Percentiles rank a stretch among this genome's conserved stretches.
Conservation (phyloP, 1,140 invertebrate genomes). For the Drosophila parvula region DNA sequence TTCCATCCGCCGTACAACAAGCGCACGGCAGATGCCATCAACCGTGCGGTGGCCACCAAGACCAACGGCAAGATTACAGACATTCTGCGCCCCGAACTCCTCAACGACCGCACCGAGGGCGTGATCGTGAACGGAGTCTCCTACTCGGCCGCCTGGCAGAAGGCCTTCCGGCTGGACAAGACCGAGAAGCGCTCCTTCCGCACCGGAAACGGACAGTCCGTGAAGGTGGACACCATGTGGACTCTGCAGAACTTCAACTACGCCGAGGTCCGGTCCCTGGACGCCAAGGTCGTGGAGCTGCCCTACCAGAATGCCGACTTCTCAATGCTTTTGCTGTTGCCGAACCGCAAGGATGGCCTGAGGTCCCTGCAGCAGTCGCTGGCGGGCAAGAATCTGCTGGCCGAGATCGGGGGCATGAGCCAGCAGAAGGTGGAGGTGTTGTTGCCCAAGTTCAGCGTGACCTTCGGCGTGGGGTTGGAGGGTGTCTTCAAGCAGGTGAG, state of each 20-base stretch:
- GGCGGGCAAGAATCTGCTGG: slow-evolving; percentile 80
- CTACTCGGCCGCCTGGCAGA: slow-evolving; percentile 73
- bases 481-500: slow-evolving; percentile 85
- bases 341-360: slow-evolving; percentile 75
- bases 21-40: slow-evolving; percentile 78
- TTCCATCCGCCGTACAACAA: slow-evolving; percentile 82
- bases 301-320: slow-evolving; percentile 77
- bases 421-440: slow-evolving; percentile 84
- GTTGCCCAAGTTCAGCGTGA: slow-evolving; percentile 88
- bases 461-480: slow-evolving; percentile 85
- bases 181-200: slow-evolving; percentile 65
- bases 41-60: slow-evolving; percentile 65
- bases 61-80: slow-evolving; percentile 73
- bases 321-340: slow-evolving; percentile 74
- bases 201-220: slow-evolving; percentile 60
- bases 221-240: slow-evolving; percentile 81
- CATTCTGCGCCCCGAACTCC: slow-evolving; percentile 63
- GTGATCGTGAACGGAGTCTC: slow-evolving; percentile 74
- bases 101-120: slow-evolving; percentile 76
- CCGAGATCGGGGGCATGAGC: slow-evolving; percentile 67
- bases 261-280: slow-evolving; percentile 65
- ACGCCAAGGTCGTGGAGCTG: slow-evolving; percentile 76
- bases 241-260: slow-evolving; percentile 75
- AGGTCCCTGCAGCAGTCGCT: slow-evolving; percentile 65
- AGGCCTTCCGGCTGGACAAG: slow-evolving; percentile 69